phyloP scores from a whole-genome alignment of 2,113 vertebrate species.

The Eretmochelys imbricata region DNA sequence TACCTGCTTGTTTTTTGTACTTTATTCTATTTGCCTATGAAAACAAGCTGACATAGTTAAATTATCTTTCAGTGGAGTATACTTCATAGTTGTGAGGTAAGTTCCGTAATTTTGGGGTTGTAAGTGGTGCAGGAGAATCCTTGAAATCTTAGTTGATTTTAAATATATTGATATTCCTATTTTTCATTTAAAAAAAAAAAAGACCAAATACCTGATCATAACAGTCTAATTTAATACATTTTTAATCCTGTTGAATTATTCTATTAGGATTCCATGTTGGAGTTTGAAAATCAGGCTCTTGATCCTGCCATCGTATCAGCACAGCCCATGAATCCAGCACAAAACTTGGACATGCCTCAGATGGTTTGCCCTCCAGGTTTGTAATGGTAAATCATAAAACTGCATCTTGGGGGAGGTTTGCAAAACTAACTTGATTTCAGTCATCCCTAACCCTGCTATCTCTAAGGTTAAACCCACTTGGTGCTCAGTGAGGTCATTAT shows the following conservation, averaged over 20 bases:
- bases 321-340: conserved; percentile 95
- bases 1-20: fast-evolving
- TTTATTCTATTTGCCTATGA: background rate
- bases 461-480: background rate
- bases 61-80: background rate
- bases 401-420: background rate
- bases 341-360: conserved; percentile 91
- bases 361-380: conserved; percentile 91
- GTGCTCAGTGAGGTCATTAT: background rate
- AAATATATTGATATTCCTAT: background rate
- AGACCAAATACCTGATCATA: background rate
- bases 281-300: conserved; percentile 95
- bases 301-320: conserved; percentile 98
- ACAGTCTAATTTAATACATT: fast-evolving
- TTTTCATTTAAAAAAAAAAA: background rate
- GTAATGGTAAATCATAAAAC: conserved; percentile 63
- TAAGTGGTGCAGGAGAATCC: background rate
- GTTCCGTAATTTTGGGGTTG: background rate
- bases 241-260: background rate
- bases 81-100: background rate
- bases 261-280: conserved; percentile 94
- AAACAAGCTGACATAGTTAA: background rate
- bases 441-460: background rate
- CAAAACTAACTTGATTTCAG: background rate
- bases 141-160: background rate